Base-by-base conservation (phyloP, 2,888 invertebrate species). In the Julus scanicus region DNA sequence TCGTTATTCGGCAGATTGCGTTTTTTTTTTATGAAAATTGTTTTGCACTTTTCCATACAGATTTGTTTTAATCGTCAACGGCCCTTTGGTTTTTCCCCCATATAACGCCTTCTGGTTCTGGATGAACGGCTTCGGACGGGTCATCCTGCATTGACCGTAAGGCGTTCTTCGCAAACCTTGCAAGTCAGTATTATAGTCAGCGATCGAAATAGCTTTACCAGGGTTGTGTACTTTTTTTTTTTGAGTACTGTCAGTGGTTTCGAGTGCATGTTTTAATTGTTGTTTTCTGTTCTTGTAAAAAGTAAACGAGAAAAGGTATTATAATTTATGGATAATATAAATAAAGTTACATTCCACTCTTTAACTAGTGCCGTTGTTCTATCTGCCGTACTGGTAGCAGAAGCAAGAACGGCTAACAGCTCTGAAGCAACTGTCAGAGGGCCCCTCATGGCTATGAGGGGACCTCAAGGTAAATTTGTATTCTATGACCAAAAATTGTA, bases 201-300 rank as follows among this genome's bases (percentile, higher is more conserved):
- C 71, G 29, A 71, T 71, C 71, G 71, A 71, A 71, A 71, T 71
- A 71, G 71, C 71, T 71, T 71, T 71, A 71, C 29, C 71, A 29
- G 29, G 71, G 71, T 71, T 71, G 71, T 71, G 71, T 71, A 71
- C 29, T 29, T 11, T n/a, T n/a, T n/a, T 71, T 71, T 29, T 29
- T 71, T 11, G 71, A 71, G 17, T 71, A 71, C 29, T 29, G 71
- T 71, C 63, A 20, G 63, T 63, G 63, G n/a, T 20, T 63, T 29
- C 4, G 29, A 71, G 71, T 71, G 71, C 71, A 71, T n/a, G 71
- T 71, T 71, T 71, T 71, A 71, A 71, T 71, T 71, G 29, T 29
- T 71, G 71, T 71, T 71, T 71, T 71, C 71, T 71, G 71, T 71
- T 71, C 71, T 71, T 71, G 71, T 71, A 71, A 71, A 71, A 71